Evolutionary conservation across 2,113 vertebrate species (phyloP).

Genomic region (Diadophis punctatus): DNA sequence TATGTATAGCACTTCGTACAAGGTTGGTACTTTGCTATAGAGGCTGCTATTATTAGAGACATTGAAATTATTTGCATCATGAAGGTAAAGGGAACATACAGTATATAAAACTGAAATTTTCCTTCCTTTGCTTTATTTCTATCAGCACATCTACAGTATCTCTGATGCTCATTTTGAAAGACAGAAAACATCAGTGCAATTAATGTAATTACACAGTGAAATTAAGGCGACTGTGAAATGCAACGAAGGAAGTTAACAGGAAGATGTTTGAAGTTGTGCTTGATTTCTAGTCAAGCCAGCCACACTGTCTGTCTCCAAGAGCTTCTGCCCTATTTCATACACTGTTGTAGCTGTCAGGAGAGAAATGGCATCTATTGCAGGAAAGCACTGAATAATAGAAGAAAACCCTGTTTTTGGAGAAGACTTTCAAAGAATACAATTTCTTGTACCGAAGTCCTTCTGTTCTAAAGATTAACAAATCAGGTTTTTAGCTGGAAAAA

Average conservation of each 20-base stretch:
- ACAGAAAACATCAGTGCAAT: background rate
- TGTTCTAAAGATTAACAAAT: background rate
- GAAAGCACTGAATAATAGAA: constrained; percentile 2
- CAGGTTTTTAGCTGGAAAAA: background rate
- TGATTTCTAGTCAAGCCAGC: constrained; percentile 46
- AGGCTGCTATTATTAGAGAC: background rate
- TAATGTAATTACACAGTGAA: background rate
- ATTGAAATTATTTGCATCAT: background rate
- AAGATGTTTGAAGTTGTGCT: constrained; percentile 33
- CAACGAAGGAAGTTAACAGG: background rate
- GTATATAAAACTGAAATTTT: background rate
- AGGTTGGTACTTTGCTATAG: background rate
- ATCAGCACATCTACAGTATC: background rate
- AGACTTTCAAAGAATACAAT: background rate
- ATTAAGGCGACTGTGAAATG: background rate
- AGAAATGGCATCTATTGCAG: constrained; percentile 26
- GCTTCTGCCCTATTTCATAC: constrained; percentile 49
- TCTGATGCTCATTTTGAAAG: background rate
- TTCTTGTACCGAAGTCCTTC: background rate
- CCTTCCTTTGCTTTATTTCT: background rate
- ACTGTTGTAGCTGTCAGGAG: constrained; percentile 28
- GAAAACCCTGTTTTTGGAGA: background rate
- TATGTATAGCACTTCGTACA: background rate
- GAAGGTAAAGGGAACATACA: background rate
- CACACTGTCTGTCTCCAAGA: background rate